Evolutionary conservation across 2,797 vertebrate species (phyloP), one percentile per base, ranked within the genome.

Genomic region (Oceanodroma leucorhoa): DNA sequence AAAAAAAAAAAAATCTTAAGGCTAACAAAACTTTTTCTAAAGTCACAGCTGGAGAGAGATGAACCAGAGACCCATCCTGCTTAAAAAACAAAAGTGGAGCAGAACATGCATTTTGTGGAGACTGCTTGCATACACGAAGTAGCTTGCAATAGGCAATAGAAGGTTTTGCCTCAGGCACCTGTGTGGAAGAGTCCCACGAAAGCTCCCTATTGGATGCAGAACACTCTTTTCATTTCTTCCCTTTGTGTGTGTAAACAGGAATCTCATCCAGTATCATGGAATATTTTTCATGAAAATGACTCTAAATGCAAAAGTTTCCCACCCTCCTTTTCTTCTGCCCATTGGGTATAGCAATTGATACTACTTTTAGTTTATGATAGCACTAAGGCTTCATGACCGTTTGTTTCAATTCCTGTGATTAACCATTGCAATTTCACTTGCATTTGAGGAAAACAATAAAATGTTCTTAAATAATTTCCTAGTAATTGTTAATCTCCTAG

Each of bases 361-460:
- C 0, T 93, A 57, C 45, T 83, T 91, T 64, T 83, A 72, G 75
- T 92, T 95, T 94, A 69, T 93, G 94, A 51, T 78, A 89, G 26
- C 71, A 60, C 66, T 87, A 92, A 86, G 83, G 89, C n/a, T 72
- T 95, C 53, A 46, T 94, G 67, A 90, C 32, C n/a, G 61, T 94
- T 97, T 97, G 71, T 88, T 97, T 91, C 86, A 93, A 72, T 96
- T 93, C 79, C 87, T 96, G 50, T 96, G 92, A 96, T 97, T 97
- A 97, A 78, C 96, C 88, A 90, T 38, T 91, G 78, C 94, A 94
- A 94, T 96, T 97, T 70, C 79, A 91, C 83, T 94, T 88, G 73
- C 71, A 72, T 96, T 87, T 93, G 86, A 95, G 92, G 73, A 95
- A 96, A 97, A 92, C 57, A 94, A 80, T 92, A 90, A 93, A 89